These are phyloP conservation scores for Lampris incognitus DNA, from an alignment of 2,113 vertebrate genomes.

Conservation along the genomic window DNA sequence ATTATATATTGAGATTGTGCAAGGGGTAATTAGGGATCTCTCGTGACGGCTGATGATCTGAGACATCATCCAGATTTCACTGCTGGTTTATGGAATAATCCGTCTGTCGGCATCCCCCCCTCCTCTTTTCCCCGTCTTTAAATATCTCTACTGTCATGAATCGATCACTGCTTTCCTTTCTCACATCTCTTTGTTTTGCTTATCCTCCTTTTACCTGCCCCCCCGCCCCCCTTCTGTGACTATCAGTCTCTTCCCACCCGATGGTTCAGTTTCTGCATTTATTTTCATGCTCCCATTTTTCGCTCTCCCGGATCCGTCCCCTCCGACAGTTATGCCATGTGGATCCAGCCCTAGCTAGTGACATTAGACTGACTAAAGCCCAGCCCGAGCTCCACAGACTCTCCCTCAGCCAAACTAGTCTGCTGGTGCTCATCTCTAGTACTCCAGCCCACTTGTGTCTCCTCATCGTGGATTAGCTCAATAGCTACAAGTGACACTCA, in stretches of 20 bases:
- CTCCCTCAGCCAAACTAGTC: conserved; percentile 33
- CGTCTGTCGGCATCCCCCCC: not conserved
- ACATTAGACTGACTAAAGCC: conserved; percentile 64
- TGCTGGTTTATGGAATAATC: not conserved
- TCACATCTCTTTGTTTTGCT: too few relatives aligned
- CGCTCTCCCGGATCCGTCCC: conserved; percentile 2
- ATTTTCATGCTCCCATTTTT: conserved; percentile 18
- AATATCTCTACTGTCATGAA: conserved; percentile 7
- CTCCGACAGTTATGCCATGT: conserved; percentile 43
- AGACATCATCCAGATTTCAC: conserved; percentile 8
- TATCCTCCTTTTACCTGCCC: not conserved
- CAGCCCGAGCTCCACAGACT: conserved; percentile 32
- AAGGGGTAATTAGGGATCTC: conserved; percentile 42
- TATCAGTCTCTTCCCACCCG: conserved; percentile 11
- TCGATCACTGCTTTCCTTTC: conserved; percentile 10
- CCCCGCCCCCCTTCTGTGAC: not conserved
- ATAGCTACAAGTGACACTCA: conserved; percentile 57
- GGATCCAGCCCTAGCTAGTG: conserved; percentile 47
- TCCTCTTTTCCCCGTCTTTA: not conserved
- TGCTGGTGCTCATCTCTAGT: conserved; percentile 13
- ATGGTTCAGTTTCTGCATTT: conserved; percentile 19
- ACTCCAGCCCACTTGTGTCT: conserved; percentile 41
- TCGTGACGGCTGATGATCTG: not conserved
- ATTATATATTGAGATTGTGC: conserved; percentile 58
- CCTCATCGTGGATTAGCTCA: conserved; percentile 53